phyloP scores from a whole-genome alignment of 2,797 vertebrate species.

The Salarias fasciatus region DNA sequence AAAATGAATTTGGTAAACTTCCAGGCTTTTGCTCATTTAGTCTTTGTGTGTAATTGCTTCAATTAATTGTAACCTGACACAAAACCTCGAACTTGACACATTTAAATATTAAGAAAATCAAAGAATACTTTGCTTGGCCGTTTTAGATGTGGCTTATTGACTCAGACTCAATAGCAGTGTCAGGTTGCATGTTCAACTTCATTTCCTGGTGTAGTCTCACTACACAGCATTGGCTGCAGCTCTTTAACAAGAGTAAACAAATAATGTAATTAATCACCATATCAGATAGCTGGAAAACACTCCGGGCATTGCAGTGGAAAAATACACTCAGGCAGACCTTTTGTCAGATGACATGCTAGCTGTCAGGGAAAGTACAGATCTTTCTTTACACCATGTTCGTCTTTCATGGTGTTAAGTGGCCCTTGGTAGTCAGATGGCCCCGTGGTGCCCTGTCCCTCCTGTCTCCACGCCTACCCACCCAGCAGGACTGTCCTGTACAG shows the following conservation, averaged over 20 bases:
- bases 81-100: slow-evolving; percentile 34
- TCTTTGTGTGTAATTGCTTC: slow-evolving; percentile 30
- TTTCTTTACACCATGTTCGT: slow-evolving; percentile 43
- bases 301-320: slow-evolving; percentile 42
- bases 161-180: slow-evolving; percentile 4
- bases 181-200: slow-evolving; percentile 11
- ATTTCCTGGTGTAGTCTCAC: slow-evolving; percentile 12
- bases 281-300: slow-evolving; percentile 24
- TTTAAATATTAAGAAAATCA: slow-evolving; percentile 15
- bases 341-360: slow-evolving; percentile 43
- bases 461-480: neutral
- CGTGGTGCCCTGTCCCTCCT: slow-evolving; percentile 7
- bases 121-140: slow-evolving; percentile 25
- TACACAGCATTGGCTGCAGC: slow-evolving; percentile 23
- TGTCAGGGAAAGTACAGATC: slow-evolving; percentile 50
- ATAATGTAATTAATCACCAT: slow-evolving; percentile 47
- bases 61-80: slow-evolving; percentile 41
- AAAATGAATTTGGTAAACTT: too few species aligned
- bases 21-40: slow-evolving; percentile 18
- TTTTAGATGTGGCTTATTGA: slow-evolving; percentile 19
- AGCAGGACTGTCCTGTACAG: slow-evolving; percentile 66
- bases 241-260: slow-evolving; percentile 52
- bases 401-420: slow-evolving; percentile 44
- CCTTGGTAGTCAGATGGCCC: slow-evolving; percentile 40
- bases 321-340: slow-evolving; percentile 20